Evolutionary conservation across 2,797 vertebrate species (phyloP).

Genomic region (Diceros bicornis): DNA sequence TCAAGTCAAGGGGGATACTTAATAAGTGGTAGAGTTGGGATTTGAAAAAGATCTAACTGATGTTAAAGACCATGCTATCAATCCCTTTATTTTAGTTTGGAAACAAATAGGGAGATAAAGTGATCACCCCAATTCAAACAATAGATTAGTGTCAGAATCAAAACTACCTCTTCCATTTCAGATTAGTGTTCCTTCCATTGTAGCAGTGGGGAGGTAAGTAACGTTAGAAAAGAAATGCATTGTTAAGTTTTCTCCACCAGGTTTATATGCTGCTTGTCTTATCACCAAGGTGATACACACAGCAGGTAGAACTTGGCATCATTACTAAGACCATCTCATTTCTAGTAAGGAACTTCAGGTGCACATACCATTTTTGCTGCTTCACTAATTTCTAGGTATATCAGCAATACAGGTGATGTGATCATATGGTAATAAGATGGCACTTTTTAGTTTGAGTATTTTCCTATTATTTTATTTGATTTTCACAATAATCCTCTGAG

Average conservation of each 20-base stretch:
- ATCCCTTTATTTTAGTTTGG: background rate
- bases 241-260: background rate
- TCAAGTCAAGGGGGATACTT: background rate
- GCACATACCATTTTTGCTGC: background rate
- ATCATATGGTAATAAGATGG: background rate
- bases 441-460: background rate
- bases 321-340: background rate
- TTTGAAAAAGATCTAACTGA: slow-evolving; percentile 12
- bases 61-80: slow-evolving; percentile 21
- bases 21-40: background rate
- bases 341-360: background rate
- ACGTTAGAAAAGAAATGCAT: background rate
- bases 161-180: background rate
- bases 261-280: background rate
- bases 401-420: background rate
- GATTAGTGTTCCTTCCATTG: background rate
- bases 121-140: background rate
- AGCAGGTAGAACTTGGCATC: background rate
- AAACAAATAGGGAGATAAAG: slow-evolving; percentile 29
- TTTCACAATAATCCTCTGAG: background rate
- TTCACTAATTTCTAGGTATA: background rate
- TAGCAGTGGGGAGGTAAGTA: background rate
- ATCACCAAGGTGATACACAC: background rate
- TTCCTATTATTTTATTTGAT: slow-evolving; percentile 46
- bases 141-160: background rate